These are phyloP conservation scores for Drosophila ercepeae DNA, from an alignment of 1,140 invertebrate genomes.

Conservation along the genomic window DNA sequence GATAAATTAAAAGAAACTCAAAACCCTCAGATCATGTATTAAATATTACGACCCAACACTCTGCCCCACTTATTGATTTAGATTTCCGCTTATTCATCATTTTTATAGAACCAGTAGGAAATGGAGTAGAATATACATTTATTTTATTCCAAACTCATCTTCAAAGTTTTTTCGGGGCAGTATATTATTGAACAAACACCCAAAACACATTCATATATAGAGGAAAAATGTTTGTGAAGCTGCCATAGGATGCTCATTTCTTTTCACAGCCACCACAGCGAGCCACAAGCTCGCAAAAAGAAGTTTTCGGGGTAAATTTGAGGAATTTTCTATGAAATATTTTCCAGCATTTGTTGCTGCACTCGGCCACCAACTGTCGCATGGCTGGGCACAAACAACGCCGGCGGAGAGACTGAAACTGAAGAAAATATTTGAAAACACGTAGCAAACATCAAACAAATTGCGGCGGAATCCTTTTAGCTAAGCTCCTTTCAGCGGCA, in stretches of 20 bases:
- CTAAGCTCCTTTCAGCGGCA: conserved; percentile 63
- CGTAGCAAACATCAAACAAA: conserved; percentile 82
- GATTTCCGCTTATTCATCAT: conserved; percentile 29
- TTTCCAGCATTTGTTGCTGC: conserved; percentile 38
- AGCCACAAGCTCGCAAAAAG: conserved; percentile 18
- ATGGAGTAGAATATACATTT: conserved; percentile 20
- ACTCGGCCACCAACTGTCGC: conserved; percentile 60
- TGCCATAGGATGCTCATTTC: conserved; percentile 33
- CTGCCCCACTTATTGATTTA: conserved; percentile 18
- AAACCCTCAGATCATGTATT: neutral
- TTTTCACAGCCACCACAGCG: conserved; percentile 21
- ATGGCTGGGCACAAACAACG: conserved; percentile 17
- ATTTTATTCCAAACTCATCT: conserved; percentile 32
- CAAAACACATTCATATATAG: neutral
- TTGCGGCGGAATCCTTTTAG: conserved; percentile 79
- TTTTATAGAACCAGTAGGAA: conserved; percentile 2
- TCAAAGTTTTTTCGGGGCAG: conserved; percentile 11
- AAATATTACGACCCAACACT: neutral
- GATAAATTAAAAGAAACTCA: conserved; percentile 16
- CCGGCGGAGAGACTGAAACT: conserved; percentile 31
- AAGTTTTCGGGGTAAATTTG: conserved; percentile 22
- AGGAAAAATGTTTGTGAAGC: conserved; percentile 18
- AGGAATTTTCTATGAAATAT: conserved; percentile 53
- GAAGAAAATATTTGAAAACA: conserved; percentile 73
- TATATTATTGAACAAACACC: conserved; percentile 39